phyloP scores from a whole-genome alignment of 2,888 invertebrate genomes.

The Patella depressa region DNA sequence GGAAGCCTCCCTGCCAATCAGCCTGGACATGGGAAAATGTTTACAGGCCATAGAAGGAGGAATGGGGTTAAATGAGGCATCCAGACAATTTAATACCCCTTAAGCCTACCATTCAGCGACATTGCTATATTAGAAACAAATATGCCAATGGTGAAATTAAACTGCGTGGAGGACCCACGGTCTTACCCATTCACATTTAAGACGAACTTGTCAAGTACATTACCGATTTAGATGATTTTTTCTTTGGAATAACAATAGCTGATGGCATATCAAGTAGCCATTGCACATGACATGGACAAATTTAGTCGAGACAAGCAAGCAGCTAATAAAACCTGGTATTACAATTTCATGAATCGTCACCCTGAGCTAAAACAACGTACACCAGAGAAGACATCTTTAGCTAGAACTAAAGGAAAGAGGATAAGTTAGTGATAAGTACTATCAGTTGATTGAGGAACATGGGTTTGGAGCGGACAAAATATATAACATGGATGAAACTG shows the following conservation, averaged over 20 bases:
- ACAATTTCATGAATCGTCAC: constrained; percentile 31
- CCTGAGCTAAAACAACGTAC: constrained; percentile 23
- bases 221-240: background rate
- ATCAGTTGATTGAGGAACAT: constrained; percentile 30
- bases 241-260: background rate
- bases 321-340: constrained; percentile 32
- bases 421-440: constrained; percentile 31
- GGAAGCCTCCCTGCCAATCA: no score
- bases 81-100: background rate
- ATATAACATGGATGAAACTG: constrained; percentile 39
- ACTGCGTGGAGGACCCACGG: background rate
- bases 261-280: constrained; percentile 27
- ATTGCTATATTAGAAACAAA: background rate
- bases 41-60: background rate
- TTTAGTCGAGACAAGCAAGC: constrained; percentile 18
- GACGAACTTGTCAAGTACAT: background rate
- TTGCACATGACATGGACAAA: constrained; percentile 1
- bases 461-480: constrained; percentile 25
- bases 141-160: background rate
- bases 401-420: constrained; percentile 30
- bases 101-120: background rate
- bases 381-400: constrained; percentile 32
- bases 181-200: background rate
- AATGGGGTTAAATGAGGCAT: background rate
- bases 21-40: background rate